phyloP scores from a whole-genome alignment of 2,797 vertebrate species.

The Phalloptychus januarius region DNA sequence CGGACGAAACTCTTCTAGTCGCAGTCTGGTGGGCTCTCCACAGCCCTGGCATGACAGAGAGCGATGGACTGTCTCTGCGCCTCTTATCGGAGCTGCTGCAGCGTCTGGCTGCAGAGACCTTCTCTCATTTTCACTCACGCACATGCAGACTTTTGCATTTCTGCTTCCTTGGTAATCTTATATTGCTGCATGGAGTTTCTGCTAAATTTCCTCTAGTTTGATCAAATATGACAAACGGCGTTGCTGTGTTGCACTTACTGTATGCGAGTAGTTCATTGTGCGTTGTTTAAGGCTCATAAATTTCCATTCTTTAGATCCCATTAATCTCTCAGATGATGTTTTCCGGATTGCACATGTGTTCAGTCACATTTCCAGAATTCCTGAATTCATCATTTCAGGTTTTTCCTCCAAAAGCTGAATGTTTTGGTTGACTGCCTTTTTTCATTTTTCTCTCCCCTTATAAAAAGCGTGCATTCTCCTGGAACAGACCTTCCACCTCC shows the following conservation, averaged over 20 bases:
- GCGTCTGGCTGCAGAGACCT: slow-evolving; percentile 58
- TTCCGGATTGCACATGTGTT: not conserved
- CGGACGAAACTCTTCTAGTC: slow-evolving; percentile 62
- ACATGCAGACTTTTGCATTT: slow-evolving; percentile 5
- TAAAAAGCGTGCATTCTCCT: slow-evolving; percentile 25
- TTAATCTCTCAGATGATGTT: not conserved
- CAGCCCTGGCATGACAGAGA: slow-evolving; percentile 63
- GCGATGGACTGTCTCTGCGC: slow-evolving; percentile 62
- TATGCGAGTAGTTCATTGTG: not conserved
- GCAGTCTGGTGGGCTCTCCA: slow-evolving; percentile 45
- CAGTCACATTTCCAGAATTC: slow-evolving; percentile 7
- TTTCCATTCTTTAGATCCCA: not conserved
- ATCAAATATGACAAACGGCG: not conserved
- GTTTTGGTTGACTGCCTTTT: slow-evolving; percentile 30
- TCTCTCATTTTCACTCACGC: slow-evolving; percentile 27
- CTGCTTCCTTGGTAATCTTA: slow-evolving; percentile 2
- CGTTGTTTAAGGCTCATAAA: slow-evolving; percentile 2
- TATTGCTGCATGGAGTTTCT: slow-evolving; percentile 2
- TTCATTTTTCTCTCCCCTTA: slow-evolving; percentile 35
- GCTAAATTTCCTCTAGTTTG: not conserved
- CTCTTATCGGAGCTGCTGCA: slow-evolving; percentile 73
- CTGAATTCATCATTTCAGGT: slow-evolving; percentile 20
- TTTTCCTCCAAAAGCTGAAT: slow-evolving; percentile 11
- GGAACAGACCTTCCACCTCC: slow-evolving; percentile 27
- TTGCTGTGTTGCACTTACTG: not conserved